Percentiles rank a stretch among this genome's conserved stretches.
phyloP scores from a whole-genome alignment of 2,888 invertebrate genomes.

The Heliconius sara region DNA sequence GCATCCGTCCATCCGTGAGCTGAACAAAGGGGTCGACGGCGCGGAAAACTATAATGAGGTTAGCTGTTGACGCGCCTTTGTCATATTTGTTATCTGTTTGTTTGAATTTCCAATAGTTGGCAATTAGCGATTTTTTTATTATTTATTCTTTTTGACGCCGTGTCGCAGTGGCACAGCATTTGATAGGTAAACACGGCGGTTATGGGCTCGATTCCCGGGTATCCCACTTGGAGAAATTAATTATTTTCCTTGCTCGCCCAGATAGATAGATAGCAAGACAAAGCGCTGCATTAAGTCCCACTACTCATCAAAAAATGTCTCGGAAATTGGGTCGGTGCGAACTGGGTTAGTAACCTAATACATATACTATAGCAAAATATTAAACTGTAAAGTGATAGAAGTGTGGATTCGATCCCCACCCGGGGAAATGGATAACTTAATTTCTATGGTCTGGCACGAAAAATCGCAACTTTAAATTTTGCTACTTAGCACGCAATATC shows the following conservation, averaged over 20 bases:
- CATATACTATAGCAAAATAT: too few species aligned
- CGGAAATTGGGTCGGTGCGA: not conserved
- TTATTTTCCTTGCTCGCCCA: too few species aligned
- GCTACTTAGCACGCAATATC: not conserved
- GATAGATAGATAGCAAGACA: too few species aligned
- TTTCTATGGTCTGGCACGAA: not conserved
- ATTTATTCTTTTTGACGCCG: too few species aligned
- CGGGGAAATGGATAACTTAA: not conserved
- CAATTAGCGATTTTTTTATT: not conserved
- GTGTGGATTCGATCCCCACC: not conserved
- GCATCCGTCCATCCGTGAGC: slow-evolving; percentile 12
- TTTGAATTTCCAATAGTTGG: slow-evolving; percentile 25
- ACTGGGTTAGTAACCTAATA: not conserved
- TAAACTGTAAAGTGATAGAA: too few species aligned
- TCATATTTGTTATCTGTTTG: slow-evolving; percentile 19
- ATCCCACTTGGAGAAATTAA: too few species aligned
- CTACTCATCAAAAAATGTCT: not conserved
- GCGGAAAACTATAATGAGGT: slow-evolving; percentile 57
- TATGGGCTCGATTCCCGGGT: too few species aligned
- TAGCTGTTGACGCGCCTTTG: slow-evolving; percentile 39
- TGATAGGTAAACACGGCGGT: too few species aligned
- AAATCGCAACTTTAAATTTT: not conserved
- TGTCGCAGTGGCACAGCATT: too few species aligned
- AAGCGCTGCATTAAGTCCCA: too few species aligned
- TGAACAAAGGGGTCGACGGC: slow-evolving; percentile 40